A percentile compares a stretch with the other conserved stretches of the same genome.
Conservation (phyloP, 1,140 invertebrate species). For the Panagrolaimus sp. region DNA sequence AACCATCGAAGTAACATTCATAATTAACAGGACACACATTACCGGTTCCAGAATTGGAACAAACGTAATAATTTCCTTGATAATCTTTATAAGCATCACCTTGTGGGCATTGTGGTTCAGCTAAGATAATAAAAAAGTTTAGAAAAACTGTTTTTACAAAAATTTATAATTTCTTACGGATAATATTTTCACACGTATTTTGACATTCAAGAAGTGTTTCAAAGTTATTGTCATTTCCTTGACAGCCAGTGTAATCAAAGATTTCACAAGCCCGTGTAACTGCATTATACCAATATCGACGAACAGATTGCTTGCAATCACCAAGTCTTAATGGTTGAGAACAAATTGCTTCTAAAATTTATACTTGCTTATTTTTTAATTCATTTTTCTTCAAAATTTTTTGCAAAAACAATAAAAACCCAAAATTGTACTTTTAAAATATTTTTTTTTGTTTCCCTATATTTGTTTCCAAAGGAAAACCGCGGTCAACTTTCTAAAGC, state of each 20-base stretch:
- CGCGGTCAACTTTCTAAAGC: no score
- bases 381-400: not conserved
- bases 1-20: slow-evolving; percentile 58
- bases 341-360: slow-evolving; percentile 54
- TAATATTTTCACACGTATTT: slow-evolving; percentile 59
- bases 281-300: slow-evolving; percentile 59
- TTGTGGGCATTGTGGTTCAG: slow-evolving; percentile 57
- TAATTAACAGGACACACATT: slow-evolving; percentile 57
- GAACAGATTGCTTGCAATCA: slow-evolving; percentile 57
- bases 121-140: slow-evolving; percentile 35
- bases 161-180: slow-evolving; percentile 43
- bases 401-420: not conserved
- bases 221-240: slow-evolving; percentile 57
- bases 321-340: slow-evolving; percentile 57
- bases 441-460: no score
- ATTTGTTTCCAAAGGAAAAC: no score
- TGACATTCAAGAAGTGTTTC: slow-evolving; percentile 57
- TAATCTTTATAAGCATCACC: slow-evolving; percentile 59
- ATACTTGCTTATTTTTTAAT: not conserved
- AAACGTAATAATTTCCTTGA: slow-evolving; percentile 58
- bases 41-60: slow-evolving; percentile 55
- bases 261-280: slow-evolving; percentile 57
- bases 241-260: slow-evolving; percentile 58
- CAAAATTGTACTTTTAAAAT: no score
- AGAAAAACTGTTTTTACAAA: not conserved